Conservation (phyloP, 2,888 invertebrate genomes). For the Tachina fera region DNA sequence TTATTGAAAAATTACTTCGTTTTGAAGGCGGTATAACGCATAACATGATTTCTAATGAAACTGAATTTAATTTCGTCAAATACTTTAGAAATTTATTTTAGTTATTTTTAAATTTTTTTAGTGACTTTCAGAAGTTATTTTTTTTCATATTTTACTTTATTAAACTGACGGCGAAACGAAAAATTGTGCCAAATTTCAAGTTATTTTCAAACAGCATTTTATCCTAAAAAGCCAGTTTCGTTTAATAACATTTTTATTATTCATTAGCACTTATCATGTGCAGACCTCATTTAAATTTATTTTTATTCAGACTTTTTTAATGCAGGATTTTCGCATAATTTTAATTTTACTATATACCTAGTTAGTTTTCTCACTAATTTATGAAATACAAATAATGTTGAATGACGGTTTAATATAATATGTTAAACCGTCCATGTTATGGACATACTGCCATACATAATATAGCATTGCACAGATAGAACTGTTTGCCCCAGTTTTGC, state of each 20-base stretch:
- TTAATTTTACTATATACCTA: slow-evolving; percentile 27
- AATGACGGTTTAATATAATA: slow-evolving; percentile 17
- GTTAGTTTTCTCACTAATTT: slow-evolving; percentile 25
- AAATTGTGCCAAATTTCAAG: slow-evolving; percentile 23
- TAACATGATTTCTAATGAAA: too few relatives aligned
- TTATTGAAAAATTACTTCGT: too few relatives aligned
- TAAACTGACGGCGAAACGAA: background rate
- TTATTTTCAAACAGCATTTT: background rate
- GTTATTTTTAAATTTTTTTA: background rate
- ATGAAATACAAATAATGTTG: slow-evolving; percentile 36
- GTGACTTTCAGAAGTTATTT: background rate
- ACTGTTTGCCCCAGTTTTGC: too few relatives aligned
- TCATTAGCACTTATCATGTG: slow-evolving; percentile 29
- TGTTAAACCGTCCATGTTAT: too few relatives aligned
- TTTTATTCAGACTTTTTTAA: slow-evolving; percentile 17
- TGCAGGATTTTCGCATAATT: slow-evolving; percentile 43
- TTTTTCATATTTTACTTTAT: background rate
- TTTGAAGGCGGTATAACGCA: too few relatives aligned
- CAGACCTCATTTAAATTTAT: slow-evolving; percentile 22
- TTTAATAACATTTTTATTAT: slow-evolving; percentile 28
- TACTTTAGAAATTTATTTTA: too few relatives aligned
- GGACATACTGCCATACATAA: background rate
- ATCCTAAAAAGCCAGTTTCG: slow-evolving; percentile 21
- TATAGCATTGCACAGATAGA: too few relatives aligned
- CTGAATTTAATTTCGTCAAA: too few relatives aligned